phyloP scores from a whole-genome alignment of 2,888 invertebrate genomes.

The Euzetes globulus region DNA sequence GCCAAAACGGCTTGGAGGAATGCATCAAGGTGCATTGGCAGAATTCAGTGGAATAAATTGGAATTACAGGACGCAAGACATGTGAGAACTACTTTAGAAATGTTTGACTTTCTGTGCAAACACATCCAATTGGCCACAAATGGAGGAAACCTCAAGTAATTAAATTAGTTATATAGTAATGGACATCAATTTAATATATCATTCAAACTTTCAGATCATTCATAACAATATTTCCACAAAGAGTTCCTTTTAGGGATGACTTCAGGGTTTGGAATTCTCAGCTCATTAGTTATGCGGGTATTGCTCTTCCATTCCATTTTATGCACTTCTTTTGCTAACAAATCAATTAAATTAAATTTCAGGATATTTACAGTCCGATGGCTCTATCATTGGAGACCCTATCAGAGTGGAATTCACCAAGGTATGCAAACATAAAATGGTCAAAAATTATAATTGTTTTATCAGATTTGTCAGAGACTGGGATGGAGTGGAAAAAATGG shows the following conservation, averaged over 20 bases:
- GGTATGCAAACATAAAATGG: conserved; percentile 36
- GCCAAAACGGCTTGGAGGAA: conserved; percentile 93
- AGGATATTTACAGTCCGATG: conserved; percentile 56
- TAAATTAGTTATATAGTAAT: background rate
- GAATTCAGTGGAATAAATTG: conserved; percentile 93
- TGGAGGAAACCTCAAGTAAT: conserved; percentile 84
- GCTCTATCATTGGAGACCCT: conserved; percentile 47
- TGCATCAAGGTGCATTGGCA: conserved; percentile 82
- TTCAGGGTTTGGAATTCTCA: conserved; percentile 48
- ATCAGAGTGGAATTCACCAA: conserved; percentile 46
- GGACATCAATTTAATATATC: background rate
- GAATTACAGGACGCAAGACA: conserved; percentile 85
- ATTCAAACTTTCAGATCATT: conserved; percentile 63
- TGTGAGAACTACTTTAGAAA: conserved; percentile 86
- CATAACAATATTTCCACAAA: conserved; percentile 88
- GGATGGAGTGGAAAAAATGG: conserved; percentile 79
- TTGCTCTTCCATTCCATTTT: background rate
- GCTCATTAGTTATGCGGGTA: conserved; percentile 77
- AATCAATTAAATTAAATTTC: background rate
- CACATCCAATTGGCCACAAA: conserved; percentile 95
- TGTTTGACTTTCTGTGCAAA: conserved; percentile 92
- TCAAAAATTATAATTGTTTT: background rate
- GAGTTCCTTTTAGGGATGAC: conserved; percentile 49
- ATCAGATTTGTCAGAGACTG: conserved; percentile 60
- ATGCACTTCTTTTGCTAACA: background rate